Conservation (phyloP, 2,888 invertebrate genomes). For the Trypoxylon attenuatum region DNA sequence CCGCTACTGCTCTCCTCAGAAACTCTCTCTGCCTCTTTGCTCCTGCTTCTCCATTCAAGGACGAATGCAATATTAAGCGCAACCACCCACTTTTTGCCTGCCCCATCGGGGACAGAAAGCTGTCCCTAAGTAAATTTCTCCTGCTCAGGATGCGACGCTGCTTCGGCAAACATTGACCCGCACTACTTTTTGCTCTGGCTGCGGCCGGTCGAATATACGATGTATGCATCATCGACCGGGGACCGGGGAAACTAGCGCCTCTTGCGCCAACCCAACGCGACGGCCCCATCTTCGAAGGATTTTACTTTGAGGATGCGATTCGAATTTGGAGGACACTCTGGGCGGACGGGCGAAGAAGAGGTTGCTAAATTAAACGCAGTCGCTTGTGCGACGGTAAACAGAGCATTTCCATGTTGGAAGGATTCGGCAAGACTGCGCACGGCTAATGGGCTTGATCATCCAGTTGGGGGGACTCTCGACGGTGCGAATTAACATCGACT, state of each 20-base stretch:
- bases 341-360: slow-evolving; percentile 3
- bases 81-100: background rate
- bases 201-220: background rate
- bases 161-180: background rate
- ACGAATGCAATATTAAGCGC: background rate
- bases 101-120: too few species aligned
- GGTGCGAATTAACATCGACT: slow-evolving; percentile 55
- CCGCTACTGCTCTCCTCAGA: background rate
- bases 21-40: too few species aligned
- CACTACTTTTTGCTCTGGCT: too few species aligned
- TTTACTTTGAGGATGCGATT: slow-evolving; percentile 39
- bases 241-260: slow-evolving; percentile 1
- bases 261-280: slow-evolving; percentile 20
- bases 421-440: slow-evolving; percentile 50
- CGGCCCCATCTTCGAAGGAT: slow-evolving; percentile 27
- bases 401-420: slow-evolving; percentile 57
- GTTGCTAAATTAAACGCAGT: slow-evolving; percentile 57
- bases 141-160: too few species aligned
- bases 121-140: too few species aligned
- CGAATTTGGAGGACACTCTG: too few species aligned
- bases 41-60: slow-evolving; percentile 12
- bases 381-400: slow-evolving; percentile 62
- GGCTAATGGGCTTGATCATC: slow-evolving; percentile 62
- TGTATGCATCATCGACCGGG: background rate
- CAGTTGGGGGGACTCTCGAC: slow-evolving; percentile 45